Base-by-base conservation (phyloP, 1,140 invertebrate species). In the Temnothorax nylanderi region DNA sequence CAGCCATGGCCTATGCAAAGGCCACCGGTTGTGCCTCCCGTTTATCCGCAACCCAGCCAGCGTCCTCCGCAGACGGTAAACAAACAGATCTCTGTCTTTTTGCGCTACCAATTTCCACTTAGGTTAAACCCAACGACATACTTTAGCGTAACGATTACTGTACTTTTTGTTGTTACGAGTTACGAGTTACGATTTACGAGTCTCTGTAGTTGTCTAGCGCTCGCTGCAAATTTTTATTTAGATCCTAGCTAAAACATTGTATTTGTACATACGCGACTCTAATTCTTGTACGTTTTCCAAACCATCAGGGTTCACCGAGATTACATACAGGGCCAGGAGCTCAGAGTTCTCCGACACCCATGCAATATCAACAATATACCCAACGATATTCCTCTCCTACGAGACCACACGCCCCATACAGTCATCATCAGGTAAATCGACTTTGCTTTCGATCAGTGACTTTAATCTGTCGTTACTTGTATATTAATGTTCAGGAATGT, bases 371-470 rank as follows among this genome's bases (percentile, higher is more conserved):
- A 92, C 94, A 94, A 81, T 95, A 95, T 80, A 93, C 93, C 80
- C 94, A 95, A 92, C 94, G 95, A 88, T 95, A 95, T 88, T 92
- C 95, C 71, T 94, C 95, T 90, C 95, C 95, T 87, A 76, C 94
- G 56, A 93, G 95, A 93, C 94, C 96, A 72, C 95, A 96, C 86
- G 94, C 95, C 84, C 95, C 96, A 32, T 96, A 96, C 88, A 94
- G 94, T 87, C 95, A 96, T 92, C 96, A 96, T 93, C 96, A 96
- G 92, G 95, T 95, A 91, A 80, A 41, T 56, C 3, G 8, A 56
- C 34, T n/a, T 72, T 65, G 32, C 0, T 64, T 3, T 82, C 1
- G 18, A 71, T 18, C 2, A 1, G 0, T 32, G n/a, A 56, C 13
- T 26, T 58, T 47, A 21, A 49, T 49, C 3, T 34, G 16, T n/a